A percentile compares a stretch with the other conserved stretches of the same genome.
phyloP scores from a whole-genome alignment of 2,113 vertebrate genomes.

The Heptranchias perlo region DNA sequence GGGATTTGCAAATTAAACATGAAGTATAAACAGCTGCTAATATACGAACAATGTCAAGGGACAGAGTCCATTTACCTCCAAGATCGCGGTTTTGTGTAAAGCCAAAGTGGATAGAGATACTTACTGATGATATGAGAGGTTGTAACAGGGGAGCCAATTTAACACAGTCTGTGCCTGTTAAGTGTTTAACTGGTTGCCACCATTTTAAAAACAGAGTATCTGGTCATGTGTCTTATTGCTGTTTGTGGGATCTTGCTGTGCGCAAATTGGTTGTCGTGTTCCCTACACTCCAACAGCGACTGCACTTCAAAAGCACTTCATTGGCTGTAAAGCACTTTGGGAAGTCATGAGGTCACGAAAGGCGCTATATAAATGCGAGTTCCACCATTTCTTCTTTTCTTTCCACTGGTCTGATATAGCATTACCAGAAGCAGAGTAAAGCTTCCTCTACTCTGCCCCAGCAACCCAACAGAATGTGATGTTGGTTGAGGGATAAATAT shows the following conservation, averaged over 20 bases:
- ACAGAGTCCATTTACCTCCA: not conserved
- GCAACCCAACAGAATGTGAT: too few relatives aligned
- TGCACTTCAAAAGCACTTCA: not conserved
- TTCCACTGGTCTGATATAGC: too few relatives aligned
- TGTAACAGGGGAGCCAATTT: not conserved
- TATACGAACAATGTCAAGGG: not conserved
- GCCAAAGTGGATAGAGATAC: not conserved
- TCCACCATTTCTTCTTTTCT: not conserved
- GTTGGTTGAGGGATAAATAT: too few relatives aligned
- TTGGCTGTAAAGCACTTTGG: not conserved
- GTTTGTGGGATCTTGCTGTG: not conserved
- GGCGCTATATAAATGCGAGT: not conserved
- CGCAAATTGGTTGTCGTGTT: too few relatives aligned
- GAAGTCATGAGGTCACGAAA: not conserved
- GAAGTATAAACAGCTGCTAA: constrained; percentile 21
- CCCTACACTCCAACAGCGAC: too few relatives aligned
- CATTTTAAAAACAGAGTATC: not conserved
- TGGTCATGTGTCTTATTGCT: not conserved
- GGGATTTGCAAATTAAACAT: constrained; percentile 22
- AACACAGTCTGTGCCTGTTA: not conserved
- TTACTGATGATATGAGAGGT: not conserved
- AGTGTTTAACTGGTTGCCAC: not conserved
- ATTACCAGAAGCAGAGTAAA: too few relatives aligned
- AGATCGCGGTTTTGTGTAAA: not conserved
- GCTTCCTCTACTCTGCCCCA: too few relatives aligned